These are phyloP conservation scores for Tinea pellionella DNA, from an alignment of 2,888 invertebrate genomes.

Conservation along the genomic window DNA sequence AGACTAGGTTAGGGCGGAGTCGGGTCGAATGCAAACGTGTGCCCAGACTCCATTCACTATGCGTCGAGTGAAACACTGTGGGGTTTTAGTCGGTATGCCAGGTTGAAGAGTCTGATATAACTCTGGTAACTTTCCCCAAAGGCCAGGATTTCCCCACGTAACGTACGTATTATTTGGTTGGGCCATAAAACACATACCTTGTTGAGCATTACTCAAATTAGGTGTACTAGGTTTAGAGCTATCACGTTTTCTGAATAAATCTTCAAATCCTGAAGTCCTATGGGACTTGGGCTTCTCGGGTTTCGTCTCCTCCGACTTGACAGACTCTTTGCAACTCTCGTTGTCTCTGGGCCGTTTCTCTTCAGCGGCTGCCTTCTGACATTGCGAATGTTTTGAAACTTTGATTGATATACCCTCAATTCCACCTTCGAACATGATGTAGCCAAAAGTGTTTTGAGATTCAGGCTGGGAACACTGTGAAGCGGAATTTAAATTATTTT, in stretches of 20 bases:
- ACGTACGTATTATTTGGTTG: no score
- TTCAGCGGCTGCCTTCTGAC: slow-evolving; percentile 77
- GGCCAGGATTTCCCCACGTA: no score
- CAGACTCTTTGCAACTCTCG: slow-evolving; percentile 58
- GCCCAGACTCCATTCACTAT: no score
- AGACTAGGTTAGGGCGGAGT: no score
- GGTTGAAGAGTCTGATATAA: no score
- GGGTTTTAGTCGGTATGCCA: no score
- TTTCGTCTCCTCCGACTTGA: slow-evolving; percentile 59
- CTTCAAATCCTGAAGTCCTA: slow-evolving; percentile 55
- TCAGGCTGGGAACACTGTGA: slow-evolving; percentile 50
- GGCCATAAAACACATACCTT: no score
- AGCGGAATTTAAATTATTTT: no score
- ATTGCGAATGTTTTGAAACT: slow-evolving; percentile 77
- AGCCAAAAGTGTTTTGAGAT: slow-evolving; percentile 78
- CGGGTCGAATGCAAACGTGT: no score
- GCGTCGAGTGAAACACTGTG: no score
- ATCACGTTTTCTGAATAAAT: slow-evolving; percentile 62
- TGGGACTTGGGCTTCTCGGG: slow-evolving; percentile 25
- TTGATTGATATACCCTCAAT: slow-evolving; percentile 90
- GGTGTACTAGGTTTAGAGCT: slow-evolving; percentile 71
- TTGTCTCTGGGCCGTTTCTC: slow-evolving; percentile 58
- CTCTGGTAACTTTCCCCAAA: no score
- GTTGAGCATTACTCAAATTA: slow-evolving; percentile 56
- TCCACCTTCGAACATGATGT: slow-evolving; percentile 97